These are phyloP conservation scores for Thunnus albacares DNA, from an alignment of 2,797 vertebrate genomes.

Conservation along the genomic window DNA sequence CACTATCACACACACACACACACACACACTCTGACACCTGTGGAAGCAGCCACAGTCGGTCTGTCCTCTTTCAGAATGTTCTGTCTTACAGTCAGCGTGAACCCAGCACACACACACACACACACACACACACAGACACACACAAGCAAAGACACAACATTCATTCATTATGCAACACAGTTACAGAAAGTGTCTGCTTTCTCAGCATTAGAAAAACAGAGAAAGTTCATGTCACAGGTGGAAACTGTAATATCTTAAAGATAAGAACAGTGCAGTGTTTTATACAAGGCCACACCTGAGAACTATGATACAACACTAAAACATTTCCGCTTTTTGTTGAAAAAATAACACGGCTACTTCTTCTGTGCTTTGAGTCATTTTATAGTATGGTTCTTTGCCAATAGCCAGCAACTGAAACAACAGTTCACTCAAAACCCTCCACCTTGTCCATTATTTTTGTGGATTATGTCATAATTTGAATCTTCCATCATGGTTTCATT, in stretches of 20 bases:
- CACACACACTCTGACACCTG: constrained; percentile 3
- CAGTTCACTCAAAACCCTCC: not conserved
- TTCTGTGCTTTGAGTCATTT: not conserved
- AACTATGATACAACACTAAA: not conserved
- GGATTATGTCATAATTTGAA: not conserved
- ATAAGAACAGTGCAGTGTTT: constrained; percentile 23
- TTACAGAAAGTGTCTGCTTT: not conserved
- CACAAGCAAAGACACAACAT: constrained; percentile 49
- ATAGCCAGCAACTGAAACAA: no score
- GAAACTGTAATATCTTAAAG: constrained; percentile 2
- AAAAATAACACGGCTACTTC: not conserved
- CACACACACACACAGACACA: constrained; percentile 1
- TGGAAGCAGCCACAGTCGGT: constrained; percentile 24
- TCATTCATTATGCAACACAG: constrained; percentile 42
- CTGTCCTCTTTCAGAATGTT: constrained; percentile 22
- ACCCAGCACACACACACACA: not conserved
- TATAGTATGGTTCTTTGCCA: not conserved
- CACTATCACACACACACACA: constrained; percentile 6
- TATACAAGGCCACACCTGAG: constrained; percentile 7
- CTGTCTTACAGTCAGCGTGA: constrained; percentile 21
- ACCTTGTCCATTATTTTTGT: not conserved
- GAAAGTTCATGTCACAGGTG: constrained; percentile 19
- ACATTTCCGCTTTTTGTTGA: not conserved
- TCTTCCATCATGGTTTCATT: not conserved
- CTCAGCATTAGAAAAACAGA: not conserved